A percentile compares a stretch with the other conserved stretches of the same genome.
phyloP scores from a whole-genome alignment of 2,888 invertebrate species.

The Melanotus villosus region DNA sequence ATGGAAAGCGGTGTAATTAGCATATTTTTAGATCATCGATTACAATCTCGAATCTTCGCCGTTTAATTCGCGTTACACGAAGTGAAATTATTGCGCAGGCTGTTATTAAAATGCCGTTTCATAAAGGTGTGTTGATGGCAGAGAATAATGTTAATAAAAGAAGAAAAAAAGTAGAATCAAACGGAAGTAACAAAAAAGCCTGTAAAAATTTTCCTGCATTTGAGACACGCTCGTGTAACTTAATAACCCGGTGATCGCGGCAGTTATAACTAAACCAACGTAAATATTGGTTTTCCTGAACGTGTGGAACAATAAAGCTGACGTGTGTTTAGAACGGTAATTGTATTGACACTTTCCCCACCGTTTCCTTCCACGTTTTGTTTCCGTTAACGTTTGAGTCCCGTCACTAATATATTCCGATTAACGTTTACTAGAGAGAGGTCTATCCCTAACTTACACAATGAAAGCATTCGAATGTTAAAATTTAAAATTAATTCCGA shows the following conservation, averaged over 20 bases:
- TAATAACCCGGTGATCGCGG: conserved; percentile 57
- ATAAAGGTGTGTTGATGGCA: conserved; percentile 19
- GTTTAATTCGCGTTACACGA: background rate
- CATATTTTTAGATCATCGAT: conserved; percentile 8
- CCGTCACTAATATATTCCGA: conserved; percentile 28
- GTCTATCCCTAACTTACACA: background rate
- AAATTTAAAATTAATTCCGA: conserved; percentile 27
- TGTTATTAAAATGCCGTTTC: background rate
- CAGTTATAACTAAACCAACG: conserved; percentile 59
- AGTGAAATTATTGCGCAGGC: background rate
- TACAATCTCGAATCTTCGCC: conserved; percentile 12
- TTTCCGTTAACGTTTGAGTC: conserved; percentile 30
- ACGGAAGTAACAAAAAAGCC: conserved; percentile 48
- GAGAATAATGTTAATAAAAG: no score
- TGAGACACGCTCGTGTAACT: conserved; percentile 54
- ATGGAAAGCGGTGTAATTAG: conserved; percentile 5
- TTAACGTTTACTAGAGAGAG: conserved; percentile 1
- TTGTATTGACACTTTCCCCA: conserved; percentile 58
- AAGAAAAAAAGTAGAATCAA: conserved; percentile 47
- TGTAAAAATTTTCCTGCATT: conserved; percentile 50
- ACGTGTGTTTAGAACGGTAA: conserved; percentile 56
- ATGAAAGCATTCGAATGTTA: conserved; percentile 8
- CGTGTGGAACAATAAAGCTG: conserved; percentile 58
- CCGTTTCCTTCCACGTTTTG: conserved; percentile 42
- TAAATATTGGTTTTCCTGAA: conserved; percentile 60